Evolutionary conservation across 2,797 vertebrate species (phyloP).

Genomic region (Allobates femoralis): DNA sequence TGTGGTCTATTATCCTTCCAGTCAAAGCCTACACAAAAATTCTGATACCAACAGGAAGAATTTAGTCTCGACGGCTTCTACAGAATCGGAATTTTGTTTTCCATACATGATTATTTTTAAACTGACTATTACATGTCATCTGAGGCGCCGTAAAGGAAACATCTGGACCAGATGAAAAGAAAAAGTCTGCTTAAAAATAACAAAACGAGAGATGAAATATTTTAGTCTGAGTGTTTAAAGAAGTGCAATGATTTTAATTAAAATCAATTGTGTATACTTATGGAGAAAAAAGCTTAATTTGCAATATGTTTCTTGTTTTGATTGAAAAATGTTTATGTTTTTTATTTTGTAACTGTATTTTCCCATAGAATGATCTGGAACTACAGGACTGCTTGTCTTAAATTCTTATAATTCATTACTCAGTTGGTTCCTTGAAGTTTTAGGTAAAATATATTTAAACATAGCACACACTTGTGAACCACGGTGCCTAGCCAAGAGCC

Average conservation of each 20-base stretch:
- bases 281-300: not conserved
- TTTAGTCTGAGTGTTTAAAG: conserved; percentile 23
- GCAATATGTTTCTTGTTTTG: not conserved
- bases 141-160: conserved; percentile 6
- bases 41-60: conserved; percentile 1
- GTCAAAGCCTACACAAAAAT: not conserved
- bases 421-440: not conserved
- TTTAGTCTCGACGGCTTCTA: not conserved
- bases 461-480: too few relatives aligned
- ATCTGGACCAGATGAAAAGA: conserved; percentile 25
- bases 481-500: too few relatives aligned
- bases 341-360: not conserved
- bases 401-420: not conserved
- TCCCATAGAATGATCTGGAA: not conserved
- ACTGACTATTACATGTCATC: conserved; percentile 22
- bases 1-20: not conserved
- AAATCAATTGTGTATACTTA: not conserved
- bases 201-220: conserved; percentile 4
- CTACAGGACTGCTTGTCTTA: not conserved
- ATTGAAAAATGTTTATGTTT: not conserved
- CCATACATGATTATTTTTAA: conserved; percentile 27
- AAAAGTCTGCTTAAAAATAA: not conserved
- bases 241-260: not conserved
- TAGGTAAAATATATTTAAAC: not conserved
- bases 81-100: conserved; percentile 25